These are phyloP conservation scores for Neotoma lepida DNA, from an alignment of 2,113 vertebrate genomes.

Conservation along the genomic window DNA sequence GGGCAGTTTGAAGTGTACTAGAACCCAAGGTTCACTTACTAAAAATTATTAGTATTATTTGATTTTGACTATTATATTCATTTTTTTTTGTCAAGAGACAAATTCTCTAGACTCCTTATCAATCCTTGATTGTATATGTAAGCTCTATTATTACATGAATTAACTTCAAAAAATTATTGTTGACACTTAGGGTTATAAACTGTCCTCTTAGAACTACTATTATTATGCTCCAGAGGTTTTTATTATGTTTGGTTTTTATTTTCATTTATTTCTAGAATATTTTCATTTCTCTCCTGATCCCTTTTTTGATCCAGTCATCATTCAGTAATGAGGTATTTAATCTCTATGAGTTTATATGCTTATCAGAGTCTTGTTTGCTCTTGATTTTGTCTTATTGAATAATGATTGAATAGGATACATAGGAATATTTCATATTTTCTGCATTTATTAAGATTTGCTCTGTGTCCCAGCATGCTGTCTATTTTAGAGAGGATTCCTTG, in stretches of 20 bases:
- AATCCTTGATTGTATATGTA: not conserved
- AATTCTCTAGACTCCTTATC: not conserved
- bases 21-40: not conserved
- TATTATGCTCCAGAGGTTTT: not conserved
- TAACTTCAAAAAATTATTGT: not conserved
- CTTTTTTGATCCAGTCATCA: not conserved
- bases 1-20: not conserved
- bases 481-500: not conserved
- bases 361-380: not conserved
- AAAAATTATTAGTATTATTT: not conserved
- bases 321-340: not conserved
- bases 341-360: not conserved
- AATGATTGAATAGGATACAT: not conserved
- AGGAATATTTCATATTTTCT: not conserved
- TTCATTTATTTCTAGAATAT: not conserved
- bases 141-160: not conserved
- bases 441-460: not conserved
- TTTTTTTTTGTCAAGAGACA: not conserved
- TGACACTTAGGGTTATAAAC: not conserved
- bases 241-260: not conserved
- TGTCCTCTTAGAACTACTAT: not conserved
- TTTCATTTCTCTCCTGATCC: not conserved
- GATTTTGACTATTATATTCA: not conserved
- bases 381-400: not conserved
- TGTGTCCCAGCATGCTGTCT: not conserved